Conservation (phyloP, 2,797 vertebrate genomes). For the Florisuga fusca region DNA sequence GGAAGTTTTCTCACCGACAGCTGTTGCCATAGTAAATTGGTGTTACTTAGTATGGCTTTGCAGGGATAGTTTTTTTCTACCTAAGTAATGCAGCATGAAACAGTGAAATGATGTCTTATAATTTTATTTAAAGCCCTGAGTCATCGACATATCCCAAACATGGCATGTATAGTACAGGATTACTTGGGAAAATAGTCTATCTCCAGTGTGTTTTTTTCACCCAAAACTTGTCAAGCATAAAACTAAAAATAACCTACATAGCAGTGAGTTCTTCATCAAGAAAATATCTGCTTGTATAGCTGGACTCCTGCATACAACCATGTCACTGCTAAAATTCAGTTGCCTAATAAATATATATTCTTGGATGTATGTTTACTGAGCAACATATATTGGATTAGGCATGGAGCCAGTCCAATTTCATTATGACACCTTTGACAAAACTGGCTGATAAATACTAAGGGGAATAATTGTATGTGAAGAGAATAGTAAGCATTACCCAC, state of each 20-base stretch:
- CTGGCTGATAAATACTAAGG: constrained; percentile 46
- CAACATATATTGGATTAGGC: constrained; percentile 43
- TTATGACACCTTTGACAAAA: constrained; percentile 58
- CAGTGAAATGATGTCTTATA: not conserved
- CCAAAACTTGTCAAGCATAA: not conserved
- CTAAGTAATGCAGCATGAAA: not conserved
- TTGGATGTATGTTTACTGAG: not conserved
- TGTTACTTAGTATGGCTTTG: not conserved
- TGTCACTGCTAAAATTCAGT: constrained; percentile 38
- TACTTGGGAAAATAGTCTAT: not conserved
- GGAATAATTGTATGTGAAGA: constrained; percentile 55
- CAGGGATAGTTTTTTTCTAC: not conserved
- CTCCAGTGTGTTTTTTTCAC: not conserved
- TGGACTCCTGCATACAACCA: not conserved
- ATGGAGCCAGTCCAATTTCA: constrained; percentile 27
- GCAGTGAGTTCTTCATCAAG: constrained; percentile 12
- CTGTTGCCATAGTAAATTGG: fast-evolving
- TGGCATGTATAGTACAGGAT: not conserved
- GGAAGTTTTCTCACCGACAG: not conserved
- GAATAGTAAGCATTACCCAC: constrained; percentile 32
- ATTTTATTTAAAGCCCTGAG: not conserved
- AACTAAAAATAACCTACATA: constrained; percentile 18
- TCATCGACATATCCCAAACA: not conserved
- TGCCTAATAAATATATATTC: not conserved
- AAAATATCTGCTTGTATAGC: constrained; percentile 9